Conservation (phyloP, 1,140 invertebrate genomes). For the Thrips palmi region DNA sequence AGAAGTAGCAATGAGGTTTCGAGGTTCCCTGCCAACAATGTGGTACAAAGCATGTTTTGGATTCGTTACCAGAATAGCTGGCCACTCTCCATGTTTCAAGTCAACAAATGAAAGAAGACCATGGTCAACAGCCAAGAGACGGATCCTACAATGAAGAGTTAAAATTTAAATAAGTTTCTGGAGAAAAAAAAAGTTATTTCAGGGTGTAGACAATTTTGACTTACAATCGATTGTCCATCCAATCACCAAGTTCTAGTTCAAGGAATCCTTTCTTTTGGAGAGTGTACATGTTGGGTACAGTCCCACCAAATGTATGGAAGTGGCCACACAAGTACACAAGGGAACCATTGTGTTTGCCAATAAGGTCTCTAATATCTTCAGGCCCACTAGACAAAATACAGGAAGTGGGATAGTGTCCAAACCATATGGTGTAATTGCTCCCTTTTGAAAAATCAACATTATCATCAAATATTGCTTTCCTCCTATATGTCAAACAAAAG, state of each 20-base stretch:
- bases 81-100: constrained; percentile 56
- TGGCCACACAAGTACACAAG: constrained; percentile 82
- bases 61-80: constrained; percentile 69
- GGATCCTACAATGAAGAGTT: constrained; percentile 39
- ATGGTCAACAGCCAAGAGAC: constrained; percentile 70
- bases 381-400: constrained; percentile 49
- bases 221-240: constrained; percentile 81
- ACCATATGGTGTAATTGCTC: constrained; percentile 51
- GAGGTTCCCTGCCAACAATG: constrained; percentile 54
- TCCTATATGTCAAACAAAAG: no score
- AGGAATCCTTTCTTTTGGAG: constrained; percentile 64
- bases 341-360: constrained; percentile 26
- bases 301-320: constrained; percentile 63
- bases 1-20: constrained; percentile 43
- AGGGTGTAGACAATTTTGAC: constrained; percentile 14
- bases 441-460: constrained; percentile 1
- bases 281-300: constrained; percentile 73
- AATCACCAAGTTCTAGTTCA: constrained; percentile 82
- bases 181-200: not conserved
- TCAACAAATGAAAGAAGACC: constrained; percentile 80
- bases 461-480: no score
- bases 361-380: constrained; percentile 31
- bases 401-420: constrained; percentile 88
- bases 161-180: not conserved
- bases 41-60: constrained; percentile 64